A percentile compares a stretch with the other conserved stretches of the same genome.
phyloP scores from a whole-genome alignment of 2,113 vertebrate species.

The Tragelaphus scriptus region DNA sequence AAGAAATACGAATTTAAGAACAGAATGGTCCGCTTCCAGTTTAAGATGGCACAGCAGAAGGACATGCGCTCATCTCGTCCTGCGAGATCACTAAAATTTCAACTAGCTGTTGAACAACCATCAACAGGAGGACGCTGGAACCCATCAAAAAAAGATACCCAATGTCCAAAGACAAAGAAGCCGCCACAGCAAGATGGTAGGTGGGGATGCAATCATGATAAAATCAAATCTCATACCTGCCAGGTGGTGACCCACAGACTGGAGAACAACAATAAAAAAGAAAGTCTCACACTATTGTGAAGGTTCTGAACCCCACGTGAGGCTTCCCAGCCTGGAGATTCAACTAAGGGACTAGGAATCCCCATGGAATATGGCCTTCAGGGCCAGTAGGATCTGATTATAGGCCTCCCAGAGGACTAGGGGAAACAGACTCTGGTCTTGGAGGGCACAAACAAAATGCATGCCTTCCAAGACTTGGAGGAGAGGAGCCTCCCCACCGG shows the following conservation, averaged over 20 bases:
- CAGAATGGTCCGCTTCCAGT: not conserved
- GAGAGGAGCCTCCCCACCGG: not conserved
- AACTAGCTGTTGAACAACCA: not conserved
- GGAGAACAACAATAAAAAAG: not conserved
- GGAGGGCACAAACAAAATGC: not conserved
- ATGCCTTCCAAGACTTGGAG: not conserved
- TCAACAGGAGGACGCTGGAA: not conserved
- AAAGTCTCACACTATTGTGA: not conserved
- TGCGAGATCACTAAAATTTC: not conserved
- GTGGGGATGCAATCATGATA: not conserved
- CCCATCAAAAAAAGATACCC: not conserved
- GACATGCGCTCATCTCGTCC: rapidly evolving
- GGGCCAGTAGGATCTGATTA: not conserved
- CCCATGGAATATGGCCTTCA: not conserved
- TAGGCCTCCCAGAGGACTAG: not conserved
- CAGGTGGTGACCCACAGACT: not conserved
- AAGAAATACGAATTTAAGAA: conserved; percentile 15
- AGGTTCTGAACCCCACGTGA: not conserved
- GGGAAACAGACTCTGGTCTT: not conserved
- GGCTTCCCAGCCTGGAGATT: not conserved
- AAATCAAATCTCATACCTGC: not conserved
- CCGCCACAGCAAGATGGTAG: not conserved
- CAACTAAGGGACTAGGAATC: not conserved
- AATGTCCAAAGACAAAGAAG: not conserved
- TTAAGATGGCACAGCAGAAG: not conserved